These are phyloP conservation scores for Ariolimax columbianus DNA, from an alignment of 2,888 invertebrate genomes.

Conservation along the genomic window DNA sequence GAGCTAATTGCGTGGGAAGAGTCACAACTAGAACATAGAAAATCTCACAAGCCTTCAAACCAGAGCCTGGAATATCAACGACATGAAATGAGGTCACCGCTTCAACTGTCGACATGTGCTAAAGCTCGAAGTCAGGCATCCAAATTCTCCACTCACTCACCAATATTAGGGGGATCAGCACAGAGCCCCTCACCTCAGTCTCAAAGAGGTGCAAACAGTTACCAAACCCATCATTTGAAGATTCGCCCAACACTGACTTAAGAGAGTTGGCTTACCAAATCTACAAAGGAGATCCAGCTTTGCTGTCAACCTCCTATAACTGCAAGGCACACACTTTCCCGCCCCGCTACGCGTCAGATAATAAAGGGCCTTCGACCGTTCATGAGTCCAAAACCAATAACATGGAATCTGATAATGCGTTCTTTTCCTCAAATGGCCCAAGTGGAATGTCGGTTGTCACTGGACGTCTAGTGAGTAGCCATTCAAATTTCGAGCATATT, in stretches of 20 bases:
- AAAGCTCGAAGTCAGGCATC: background rate
- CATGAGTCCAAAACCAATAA: too few relatives aligned
- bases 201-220: background rate
- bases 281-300: constrained; percentile 37
- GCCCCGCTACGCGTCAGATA: background rate
- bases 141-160: background rate
- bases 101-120: too few relatives aligned
- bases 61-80: background rate
- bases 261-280: constrained; percentile 2
- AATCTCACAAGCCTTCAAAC: background rate
- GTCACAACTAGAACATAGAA: background rate
- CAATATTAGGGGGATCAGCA: background rate
- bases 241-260: background rate
- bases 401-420: background rate
- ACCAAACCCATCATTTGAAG: background rate
- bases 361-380: background rate
- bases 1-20: background rate
- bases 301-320: background rate
- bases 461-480: background rate
- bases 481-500: background rate
- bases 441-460: background rate
- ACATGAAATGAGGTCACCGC: background rate
- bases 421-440: background rate
- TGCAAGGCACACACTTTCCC: constrained; percentile 3
- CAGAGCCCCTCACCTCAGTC: background rate